A percentile compares a stretch with the other conserved stretches of the same genome.
Evolutionary conservation across 2,797 vertebrate genomes (phyloP).

Genomic region (Tragopan temminckii): DNA sequence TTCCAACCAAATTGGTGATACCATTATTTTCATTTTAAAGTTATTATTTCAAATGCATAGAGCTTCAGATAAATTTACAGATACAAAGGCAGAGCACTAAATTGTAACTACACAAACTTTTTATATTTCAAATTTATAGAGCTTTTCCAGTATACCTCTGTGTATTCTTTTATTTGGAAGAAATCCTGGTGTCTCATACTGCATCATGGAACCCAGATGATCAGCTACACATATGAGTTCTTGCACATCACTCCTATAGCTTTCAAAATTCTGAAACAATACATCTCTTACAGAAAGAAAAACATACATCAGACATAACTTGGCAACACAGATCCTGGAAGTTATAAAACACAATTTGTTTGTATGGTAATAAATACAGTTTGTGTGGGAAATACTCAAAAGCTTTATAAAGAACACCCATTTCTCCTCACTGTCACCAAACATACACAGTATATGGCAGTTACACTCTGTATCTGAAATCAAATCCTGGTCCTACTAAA

Average conservation of each 20-base stretch:
- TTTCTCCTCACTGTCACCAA: background rate
- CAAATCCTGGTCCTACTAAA: background rate
- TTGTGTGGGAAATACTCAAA: background rate
- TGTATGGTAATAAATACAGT: background rate
- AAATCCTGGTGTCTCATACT: slow-evolving; percentile 95
- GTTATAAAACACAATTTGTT: background rate
- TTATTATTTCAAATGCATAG: background rate
- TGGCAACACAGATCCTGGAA: background rate
- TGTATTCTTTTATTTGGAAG: slow-evolving; percentile 95
- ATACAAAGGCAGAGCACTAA: background rate
- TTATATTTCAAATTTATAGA: background rate
- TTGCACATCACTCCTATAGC: slow-evolving; percentile 91
- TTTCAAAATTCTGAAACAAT: slow-evolving; percentile 94
- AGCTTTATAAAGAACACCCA: background rate
- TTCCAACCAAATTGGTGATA: background rate
- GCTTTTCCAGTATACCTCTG: slow-evolving; percentile 86
- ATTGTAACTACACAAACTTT: background rate
- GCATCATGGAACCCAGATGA: slow-evolving; percentile 94
- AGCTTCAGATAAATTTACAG: background rate
- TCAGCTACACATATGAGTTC: slow-evolving; percentile 94
- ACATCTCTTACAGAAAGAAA: slow-evolving; percentile 88
- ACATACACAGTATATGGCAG: background rate
- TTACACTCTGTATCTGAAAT: background rate
- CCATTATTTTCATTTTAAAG: background rate
- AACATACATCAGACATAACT: slow-evolving; percentile 47